Base-by-base conservation (phyloP, 1,140 invertebrate species). In the Cydia strobilella region DNA sequence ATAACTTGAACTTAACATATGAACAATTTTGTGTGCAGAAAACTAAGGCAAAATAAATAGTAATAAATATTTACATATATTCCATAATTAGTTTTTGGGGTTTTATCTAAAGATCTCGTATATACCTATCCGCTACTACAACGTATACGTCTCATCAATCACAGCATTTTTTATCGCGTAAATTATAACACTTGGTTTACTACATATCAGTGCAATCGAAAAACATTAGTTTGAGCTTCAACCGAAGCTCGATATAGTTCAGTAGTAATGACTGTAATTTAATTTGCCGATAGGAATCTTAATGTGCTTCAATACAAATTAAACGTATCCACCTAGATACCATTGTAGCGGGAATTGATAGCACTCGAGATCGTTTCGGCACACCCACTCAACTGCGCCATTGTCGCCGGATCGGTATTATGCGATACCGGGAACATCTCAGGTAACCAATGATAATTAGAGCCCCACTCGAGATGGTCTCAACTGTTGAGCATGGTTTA, bases 401-500 rank as follows among this genome's bases (percentile, higher is more conserved):
- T 80, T 81, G 82, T 83, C 75, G 72, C 77, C 80, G 80, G 15
- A 51, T 51, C 76, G 76, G 79, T 77, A 81, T 78, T 79, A 79
- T 83, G 71, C 75, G 74, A 63, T 75, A 77, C 80, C 69, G 74
- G 76, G 76, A 77, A 80, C 75, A 62, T 75, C 63, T 71, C 82
- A 86, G 82, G 83, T 86, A 84, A 78, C 76, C 71, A 27, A 27
- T 51, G 65, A 83, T 76, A 81, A 80, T 74, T 69, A 69, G 65
- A 35, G 63, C 69, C 73, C 73, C 79, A 82, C 84, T 86, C 78
- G 79, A 82, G 79, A 77, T 76, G 80, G 76, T 82, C 82, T 82
- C 81, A 82, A 71, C 42, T 74, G 78, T 83, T 69, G 65, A 69
- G 31, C 35, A 69, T 69, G 31, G 65, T 69, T 82, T 86, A 81